Percentiles rank a stretch among this genome's conserved stretches.
phyloP scores from a whole-genome alignment of 2,113 vertebrate species.

The Paramisgurnus dabryanus region DNA sequence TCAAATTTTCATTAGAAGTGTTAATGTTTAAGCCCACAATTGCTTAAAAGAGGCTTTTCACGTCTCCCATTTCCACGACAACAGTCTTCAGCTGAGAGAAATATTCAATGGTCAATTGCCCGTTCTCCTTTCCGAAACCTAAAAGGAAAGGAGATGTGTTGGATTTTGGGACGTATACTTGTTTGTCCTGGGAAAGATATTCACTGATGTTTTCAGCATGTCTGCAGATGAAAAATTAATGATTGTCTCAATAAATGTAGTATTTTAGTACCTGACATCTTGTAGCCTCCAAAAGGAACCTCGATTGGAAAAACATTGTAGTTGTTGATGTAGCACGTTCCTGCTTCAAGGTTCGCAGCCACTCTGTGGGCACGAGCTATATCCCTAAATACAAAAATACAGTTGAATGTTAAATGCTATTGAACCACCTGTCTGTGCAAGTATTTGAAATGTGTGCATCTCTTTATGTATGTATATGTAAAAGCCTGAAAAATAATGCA shows the following conservation, averaged over 20 bases:
- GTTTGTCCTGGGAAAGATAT: neutral
- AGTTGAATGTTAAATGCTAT: neutral
- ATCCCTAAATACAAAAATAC: conserved; percentile 75
- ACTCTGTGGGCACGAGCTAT: conserved; percentile 90
- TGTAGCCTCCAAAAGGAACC: conserved; percentile 94
- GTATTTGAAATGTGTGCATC: too few relatives aligned
- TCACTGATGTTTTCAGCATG: neutral
- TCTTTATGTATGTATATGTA: neutral
- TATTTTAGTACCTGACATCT: conserved; percentile 83
- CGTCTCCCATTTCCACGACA: conserved; percentile 91
- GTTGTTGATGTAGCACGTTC: conserved; percentile 95
- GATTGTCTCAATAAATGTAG: neutral
- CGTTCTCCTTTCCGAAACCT: conserved; percentile 96
- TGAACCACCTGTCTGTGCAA: too few relatives aligned
- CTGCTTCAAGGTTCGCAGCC: conserved; percentile 84
- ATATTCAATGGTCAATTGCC: conserved; percentile 86
- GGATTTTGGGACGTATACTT: conserved; percentile 10
- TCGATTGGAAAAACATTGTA: conserved; percentile 88
- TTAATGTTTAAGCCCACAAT: too few relatives aligned
- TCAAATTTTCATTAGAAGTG: neutral
- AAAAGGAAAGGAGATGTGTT: conserved; percentile 31
- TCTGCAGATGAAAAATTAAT: neutral
- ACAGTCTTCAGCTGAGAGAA: conserved; percentile 96
- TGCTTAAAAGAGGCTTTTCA: conserved; percentile 82
- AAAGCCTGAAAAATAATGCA: neutral